phyloP scores from a whole-genome alignment of 2,888 invertebrate genomes.

The Pimpla rufipes region DNA sequence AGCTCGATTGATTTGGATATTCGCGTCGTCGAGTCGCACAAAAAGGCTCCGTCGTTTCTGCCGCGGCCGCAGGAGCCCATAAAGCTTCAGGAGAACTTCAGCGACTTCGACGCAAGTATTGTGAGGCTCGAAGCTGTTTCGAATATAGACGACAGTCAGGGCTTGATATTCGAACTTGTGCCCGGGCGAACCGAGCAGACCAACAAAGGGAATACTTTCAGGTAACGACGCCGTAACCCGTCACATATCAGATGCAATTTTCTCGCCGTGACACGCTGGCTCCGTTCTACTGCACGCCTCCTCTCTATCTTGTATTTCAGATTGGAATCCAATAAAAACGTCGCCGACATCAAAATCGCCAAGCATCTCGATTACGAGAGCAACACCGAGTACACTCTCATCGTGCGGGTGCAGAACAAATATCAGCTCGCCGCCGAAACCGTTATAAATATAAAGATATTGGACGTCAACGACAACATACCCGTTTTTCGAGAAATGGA shows the following conservation, averaged over 20 bases:
- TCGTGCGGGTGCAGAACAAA: conserved; percentile 93
- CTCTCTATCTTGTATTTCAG: conserved; percentile 70
- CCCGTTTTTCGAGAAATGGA: conserved; percentile 94
- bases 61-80: conserved; percentile 88
- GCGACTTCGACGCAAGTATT: conserved; percentile 90
- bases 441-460: conserved; percentile 91
- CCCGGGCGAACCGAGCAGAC: conserved; percentile 94
- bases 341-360: conserved; percentile 91
- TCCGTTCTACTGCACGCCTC: background rate
- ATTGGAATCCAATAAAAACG: conserved; percentile 89
- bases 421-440: conserved; percentile 93
- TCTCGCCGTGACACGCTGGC: background rate
- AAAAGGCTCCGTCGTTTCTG: conserved; percentile 92
- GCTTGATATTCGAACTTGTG: conserved; percentile 92
- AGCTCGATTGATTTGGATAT: conserved; percentile 93
- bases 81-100: conserved; percentile 91
- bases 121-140: conserved; percentile 91
- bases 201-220: conserved; percentile 91
- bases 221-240: conserved; percentile 71
- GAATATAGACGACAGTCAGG: conserved; percentile 90
- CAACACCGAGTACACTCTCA: conserved; percentile 93
- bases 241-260: conserved; percentile 18
- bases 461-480: conserved; percentile 96
- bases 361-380: conserved; percentile 94
- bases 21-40: conserved; percentile 94